Conservation (phyloP, 2,888 invertebrate genomes). For the Andrena dorsata region DNA sequence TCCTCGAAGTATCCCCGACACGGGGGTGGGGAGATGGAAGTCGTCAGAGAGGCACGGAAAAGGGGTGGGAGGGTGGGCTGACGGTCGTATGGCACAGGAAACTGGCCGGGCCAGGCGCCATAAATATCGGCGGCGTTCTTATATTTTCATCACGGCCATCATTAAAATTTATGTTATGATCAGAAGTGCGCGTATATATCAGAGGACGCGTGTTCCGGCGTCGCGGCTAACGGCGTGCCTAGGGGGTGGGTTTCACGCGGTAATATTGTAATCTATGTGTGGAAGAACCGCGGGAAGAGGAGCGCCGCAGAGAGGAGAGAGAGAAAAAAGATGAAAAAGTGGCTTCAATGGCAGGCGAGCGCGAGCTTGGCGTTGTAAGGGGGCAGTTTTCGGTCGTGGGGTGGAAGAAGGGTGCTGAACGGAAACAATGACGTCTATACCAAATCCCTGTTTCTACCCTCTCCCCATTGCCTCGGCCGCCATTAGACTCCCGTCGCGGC, state of each 20-base stretch:
- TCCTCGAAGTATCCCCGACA: constrained; percentile 36
- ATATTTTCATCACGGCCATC: constrained; percentile 85
- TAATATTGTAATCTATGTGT: constrained; percentile 85
- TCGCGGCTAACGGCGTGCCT: constrained; percentile 61
- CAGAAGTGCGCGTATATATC: constrained; percentile 83
- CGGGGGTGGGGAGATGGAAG: constrained; percentile 2
- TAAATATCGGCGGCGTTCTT: constrained; percentile 83
- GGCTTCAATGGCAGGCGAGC: constrained; percentile 79
- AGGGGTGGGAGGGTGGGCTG: constrained; percentile 11
- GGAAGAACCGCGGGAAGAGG: constrained; percentile 82
- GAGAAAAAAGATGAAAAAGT: constrained; percentile 82
- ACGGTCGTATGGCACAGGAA: constrained; percentile 43
- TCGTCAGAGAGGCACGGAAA: constrained; percentile 20
- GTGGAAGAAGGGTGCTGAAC: constrained; percentile 73
- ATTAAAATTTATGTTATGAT: constrained; percentile 85
- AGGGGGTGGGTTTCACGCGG: constrained; percentile 71
- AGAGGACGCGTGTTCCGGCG: constrained; percentile 68
- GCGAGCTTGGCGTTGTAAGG: constrained; percentile 71
- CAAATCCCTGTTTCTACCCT: constrained; percentile 77
- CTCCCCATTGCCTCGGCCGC: constrained; percentile 76
- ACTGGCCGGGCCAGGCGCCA: constrained; percentile 72
- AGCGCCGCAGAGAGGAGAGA: constrained; percentile 41
- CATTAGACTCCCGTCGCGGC: constrained; percentile 80
- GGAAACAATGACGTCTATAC: constrained; percentile 84
- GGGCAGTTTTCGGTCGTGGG: constrained; percentile 77